Conservation (phyloP, 1,140 invertebrate genomes). For the Bacillus rossius region DNA sequence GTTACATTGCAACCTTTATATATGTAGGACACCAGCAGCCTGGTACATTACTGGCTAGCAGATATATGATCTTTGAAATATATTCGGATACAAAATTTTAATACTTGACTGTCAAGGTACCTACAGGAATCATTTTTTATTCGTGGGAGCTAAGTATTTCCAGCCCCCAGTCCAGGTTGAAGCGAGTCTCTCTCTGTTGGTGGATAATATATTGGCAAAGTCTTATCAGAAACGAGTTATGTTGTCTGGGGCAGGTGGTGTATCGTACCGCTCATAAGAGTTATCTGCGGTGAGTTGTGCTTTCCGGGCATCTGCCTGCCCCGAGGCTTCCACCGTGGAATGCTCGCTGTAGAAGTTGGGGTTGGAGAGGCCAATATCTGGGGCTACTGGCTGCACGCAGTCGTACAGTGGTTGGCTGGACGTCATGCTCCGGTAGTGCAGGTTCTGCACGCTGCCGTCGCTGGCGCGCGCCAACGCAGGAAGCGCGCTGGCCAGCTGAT, state of each 20-base stretch:
- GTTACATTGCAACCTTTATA: too few relatives aligned
- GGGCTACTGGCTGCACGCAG: background rate
- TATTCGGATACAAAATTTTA: too few relatives aligned
- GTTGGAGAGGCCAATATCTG: background rate
- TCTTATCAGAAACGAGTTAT: constrained; percentile 3
- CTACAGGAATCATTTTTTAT: too few relatives aligned
- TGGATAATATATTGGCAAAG: too few relatives aligned
- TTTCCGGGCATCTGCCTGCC: background rate
- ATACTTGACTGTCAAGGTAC: too few relatives aligned
- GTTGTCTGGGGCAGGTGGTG: constrained; percentile 4
- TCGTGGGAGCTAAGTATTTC: too few relatives aligned
- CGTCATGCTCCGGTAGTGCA: constrained; percentile 8
- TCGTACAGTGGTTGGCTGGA: constrained; percentile 8
- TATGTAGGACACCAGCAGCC: too few relatives aligned
- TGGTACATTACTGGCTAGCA: too few relatives aligned
- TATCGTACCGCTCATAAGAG: constrained; percentile 1
- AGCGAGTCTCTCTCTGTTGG: too few relatives aligned
- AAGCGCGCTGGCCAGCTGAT: constrained; percentile 45
- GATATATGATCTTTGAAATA: too few relatives aligned
- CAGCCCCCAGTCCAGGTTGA: too few relatives aligned
- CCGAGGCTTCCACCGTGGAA: background rate
- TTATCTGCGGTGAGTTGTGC: background rate
- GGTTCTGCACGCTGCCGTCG: constrained; percentile 3
- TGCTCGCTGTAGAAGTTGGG: constrained; percentile 12
- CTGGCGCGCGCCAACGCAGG: constrained; percentile 34